These are phyloP conservation scores for Botia kubotai DNA, from an alignment of 2,797 vertebrate species.

Conservation along the genomic window DNA sequence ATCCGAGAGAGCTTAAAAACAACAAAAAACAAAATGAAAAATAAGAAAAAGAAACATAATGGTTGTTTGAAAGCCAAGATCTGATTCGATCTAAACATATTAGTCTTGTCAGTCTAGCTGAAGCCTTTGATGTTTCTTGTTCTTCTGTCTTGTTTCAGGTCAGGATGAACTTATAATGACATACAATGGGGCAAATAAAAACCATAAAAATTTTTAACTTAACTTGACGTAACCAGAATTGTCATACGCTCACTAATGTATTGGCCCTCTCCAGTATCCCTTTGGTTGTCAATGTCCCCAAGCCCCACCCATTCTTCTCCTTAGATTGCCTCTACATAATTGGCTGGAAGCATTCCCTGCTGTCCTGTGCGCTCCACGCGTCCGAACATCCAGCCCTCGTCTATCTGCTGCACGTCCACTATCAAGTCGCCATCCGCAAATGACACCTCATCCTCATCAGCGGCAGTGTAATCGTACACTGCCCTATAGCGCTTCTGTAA, in stretches of 20 bases:
- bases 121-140: slow-evolving; percentile 47
- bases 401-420: slow-evolving; percentile 91
- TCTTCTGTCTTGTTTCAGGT: slow-evolving; percentile 38
- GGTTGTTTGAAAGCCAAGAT: slow-evolving; percentile 28
- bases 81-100: slow-evolving; percentile 26
- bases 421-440: slow-evolving; percentile 92
- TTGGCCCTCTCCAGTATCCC: slow-evolving; percentile 26
- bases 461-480: slow-evolving; percentile 89
- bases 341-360: slow-evolving; percentile 92
- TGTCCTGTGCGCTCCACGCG: slow-evolving; percentile 93
- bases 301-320: not conserved
- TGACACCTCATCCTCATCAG: slow-evolving; percentile 91
- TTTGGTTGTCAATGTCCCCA: not conserved
- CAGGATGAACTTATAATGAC: slow-evolving; percentile 40
- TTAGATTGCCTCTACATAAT: slow-evolving; percentile 93
- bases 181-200: slow-evolving; percentile 31
- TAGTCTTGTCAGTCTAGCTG: slow-evolving; percentile 42
- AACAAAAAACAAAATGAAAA: slow-evolving; percentile 14
- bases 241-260: slow-evolving; percentile 8
- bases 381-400: slow-evolving; percentile 96
- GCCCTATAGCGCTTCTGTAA: slow-evolving; percentile 88
- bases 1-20: not conserved
- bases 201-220: not conserved
- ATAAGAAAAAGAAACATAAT: slow-evolving; percentile 5
- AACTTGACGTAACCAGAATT: slow-evolving; percentile 37